Conservation (phyloP, 1,140 invertebrate species). For the Drosophila ambigua region DNA sequence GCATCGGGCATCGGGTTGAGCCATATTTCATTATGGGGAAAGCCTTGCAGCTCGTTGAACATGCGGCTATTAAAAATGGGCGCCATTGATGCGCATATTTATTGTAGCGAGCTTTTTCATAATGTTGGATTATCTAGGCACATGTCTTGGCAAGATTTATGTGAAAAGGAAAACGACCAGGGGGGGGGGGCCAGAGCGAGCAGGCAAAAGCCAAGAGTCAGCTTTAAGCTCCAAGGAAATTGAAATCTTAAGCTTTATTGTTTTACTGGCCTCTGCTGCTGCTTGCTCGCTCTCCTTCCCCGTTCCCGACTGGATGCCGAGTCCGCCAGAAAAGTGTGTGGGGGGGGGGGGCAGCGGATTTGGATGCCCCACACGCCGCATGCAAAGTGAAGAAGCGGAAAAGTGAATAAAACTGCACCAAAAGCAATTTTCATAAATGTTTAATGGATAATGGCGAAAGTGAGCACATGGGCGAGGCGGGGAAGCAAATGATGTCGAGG, state of each 20-base stretch:
- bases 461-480: constrained; percentile 47
- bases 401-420: constrained; percentile 81
- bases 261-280: constrained; percentile 55
- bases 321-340: background rate
- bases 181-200: too few species aligned
- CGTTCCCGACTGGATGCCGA: background rate
- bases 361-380: constrained; percentile 35
- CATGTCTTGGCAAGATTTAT: constrained; percentile 74
- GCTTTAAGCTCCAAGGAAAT: constrained; percentile 80
- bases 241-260: constrained; percentile 82
- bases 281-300: background rate
- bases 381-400: constrained; percentile 64
- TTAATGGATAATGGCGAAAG: constrained; percentile 81
- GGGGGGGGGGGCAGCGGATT: background rate
- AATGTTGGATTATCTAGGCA: constrained; percentile 79
- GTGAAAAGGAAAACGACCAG: constrained; percentile 49
- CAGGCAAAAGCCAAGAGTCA: constrained; percentile 47
- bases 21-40: constrained; percentile 62
- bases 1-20: constrained; percentile 4
- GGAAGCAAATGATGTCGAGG: constrained; percentile 26
- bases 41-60: constrained; percentile 55
- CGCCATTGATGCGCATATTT: constrained; percentile 74
- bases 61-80: constrained; percentile 63
- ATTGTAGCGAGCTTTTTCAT: constrained; percentile 73
- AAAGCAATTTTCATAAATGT: constrained; percentile 82